Conservation (phyloP, 2,113 vertebrate species). For the Ramphastos sulfuratus region DNA sequence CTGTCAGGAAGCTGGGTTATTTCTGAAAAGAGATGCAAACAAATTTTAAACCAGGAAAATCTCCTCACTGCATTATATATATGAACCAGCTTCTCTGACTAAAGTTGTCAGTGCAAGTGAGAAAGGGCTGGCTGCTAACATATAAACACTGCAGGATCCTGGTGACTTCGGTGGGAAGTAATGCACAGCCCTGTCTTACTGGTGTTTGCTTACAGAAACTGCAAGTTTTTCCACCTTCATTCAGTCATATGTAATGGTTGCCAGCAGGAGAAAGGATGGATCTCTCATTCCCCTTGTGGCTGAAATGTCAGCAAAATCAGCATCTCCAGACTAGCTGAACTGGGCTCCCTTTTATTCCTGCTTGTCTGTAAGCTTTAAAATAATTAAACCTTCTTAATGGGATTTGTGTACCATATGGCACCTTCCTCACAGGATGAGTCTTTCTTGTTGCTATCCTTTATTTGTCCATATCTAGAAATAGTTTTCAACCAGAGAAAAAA, state of each 20-base stretch:
- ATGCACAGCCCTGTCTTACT: neutral
- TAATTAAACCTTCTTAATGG: slow-evolving; percentile 54
- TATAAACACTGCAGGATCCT: accelerated
- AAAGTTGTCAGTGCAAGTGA: neutral
- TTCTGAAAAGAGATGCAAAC: neutral
- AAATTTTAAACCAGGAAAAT: neutral
- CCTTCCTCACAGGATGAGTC: slow-evolving; percentile 14
- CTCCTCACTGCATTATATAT: neutral
- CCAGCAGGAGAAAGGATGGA: neutral
- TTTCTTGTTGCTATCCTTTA: neutral
- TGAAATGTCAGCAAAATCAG: neutral
- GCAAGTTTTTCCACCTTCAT: neutral
- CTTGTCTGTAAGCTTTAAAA: slow-evolving; percentile 22
- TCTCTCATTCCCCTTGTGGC: neutral
- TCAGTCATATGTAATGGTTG: neutral
- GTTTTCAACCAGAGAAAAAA: neutral
- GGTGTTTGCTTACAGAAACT: neutral
- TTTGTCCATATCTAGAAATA: neutral
- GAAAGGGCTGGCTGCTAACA: neutral
- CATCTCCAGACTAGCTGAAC: neutral
- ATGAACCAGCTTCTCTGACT: neutral
- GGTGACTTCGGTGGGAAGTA: no score
- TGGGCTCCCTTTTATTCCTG: neutral
- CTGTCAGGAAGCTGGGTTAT: neutral
- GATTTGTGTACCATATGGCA: slow-evolving; percentile 59